phyloP scores from a whole-genome alignment of 2,797 vertebrate species.

The Manis javanica region DNA sequence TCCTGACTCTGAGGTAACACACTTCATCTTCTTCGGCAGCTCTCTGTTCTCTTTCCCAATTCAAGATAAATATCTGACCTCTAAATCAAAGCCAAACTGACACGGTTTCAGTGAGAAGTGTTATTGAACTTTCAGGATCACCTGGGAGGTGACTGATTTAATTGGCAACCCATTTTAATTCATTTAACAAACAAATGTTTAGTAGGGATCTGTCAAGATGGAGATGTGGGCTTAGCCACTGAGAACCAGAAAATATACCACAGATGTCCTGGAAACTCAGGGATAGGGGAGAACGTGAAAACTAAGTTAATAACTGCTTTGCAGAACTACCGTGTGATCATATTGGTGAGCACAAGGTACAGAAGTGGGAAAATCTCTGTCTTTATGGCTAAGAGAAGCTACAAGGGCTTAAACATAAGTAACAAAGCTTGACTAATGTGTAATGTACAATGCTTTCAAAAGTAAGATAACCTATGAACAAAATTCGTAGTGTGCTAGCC shows the following conservation, averaged over 20 bases:
- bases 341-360: not conserved
- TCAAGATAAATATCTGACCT: not conserved
- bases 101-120: not conserved
- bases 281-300: not conserved
- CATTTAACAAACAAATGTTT: not conserved
- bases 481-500: not conserved
- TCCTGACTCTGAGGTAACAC: not conserved
- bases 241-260: not conserved
- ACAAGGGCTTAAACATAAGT: not conserved
- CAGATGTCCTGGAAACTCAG: not conserved
- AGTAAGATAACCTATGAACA: slow-evolving; percentile 2
- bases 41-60: not conserved
- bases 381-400: not conserved
- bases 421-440: not conserved
- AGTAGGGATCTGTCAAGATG: not conserved
- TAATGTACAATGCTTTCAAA: not conserved
- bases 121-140: not conserved
- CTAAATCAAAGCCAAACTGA: not conserved
- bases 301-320: not conserved
- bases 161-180: not conserved
- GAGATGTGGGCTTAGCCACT: not conserved
- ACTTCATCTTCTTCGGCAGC: not conserved
- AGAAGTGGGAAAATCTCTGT: not conserved
- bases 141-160: not conserved
- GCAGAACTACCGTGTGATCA: not conserved